Percentiles rank a stretch among this genome's conserved stretches.
Evolutionary conservation across 2,888 invertebrate genomes (phyloP).

Genomic region (Lepidonotus clava): DNA sequence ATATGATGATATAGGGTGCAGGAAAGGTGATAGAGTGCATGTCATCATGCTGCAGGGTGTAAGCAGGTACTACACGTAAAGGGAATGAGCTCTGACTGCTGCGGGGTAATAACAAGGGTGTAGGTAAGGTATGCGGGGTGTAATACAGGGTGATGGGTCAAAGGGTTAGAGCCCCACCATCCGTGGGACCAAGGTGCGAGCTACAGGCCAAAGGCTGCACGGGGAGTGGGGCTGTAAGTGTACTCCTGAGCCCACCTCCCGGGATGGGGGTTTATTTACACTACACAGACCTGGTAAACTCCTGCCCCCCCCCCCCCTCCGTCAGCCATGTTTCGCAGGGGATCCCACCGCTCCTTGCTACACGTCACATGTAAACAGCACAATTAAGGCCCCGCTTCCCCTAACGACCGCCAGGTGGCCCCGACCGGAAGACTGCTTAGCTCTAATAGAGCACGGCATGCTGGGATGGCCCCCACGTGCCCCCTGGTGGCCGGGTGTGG

Average conservation of each 20-base stretch:
- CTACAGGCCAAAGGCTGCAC: neutral
- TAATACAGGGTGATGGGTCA: neutral
- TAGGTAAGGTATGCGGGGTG: neutral
- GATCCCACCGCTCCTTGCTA: neutral
- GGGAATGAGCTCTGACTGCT: neutral
- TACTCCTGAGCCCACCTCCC: neutral
- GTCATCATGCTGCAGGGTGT: neutral
- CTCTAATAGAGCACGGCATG: slow-evolving; percentile 5
- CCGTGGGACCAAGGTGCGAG: neutral
- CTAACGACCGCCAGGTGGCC: neutral
- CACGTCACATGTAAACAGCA: slow-evolving; percentile 4
- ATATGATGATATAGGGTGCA: neutral
- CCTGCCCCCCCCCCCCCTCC: neutral
- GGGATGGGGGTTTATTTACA: neutral
- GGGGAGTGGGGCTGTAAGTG: neutral
- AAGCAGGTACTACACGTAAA: neutral
- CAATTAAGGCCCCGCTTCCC: neutral
- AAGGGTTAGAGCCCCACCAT: neutral
- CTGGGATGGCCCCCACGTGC: neutral
- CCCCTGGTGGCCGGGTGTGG: slow-evolving; percentile 13
- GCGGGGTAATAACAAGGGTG: neutral
- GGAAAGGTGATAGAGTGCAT: neutral
- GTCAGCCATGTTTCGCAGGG: neutral
- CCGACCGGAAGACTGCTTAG: neutral
- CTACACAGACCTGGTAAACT: slow-evolving; percentile 22